These are phyloP conservation scores for Anthonomus grandis DNA, from an alignment of 1,140 invertebrate species.

Conservation along the genomic window DNA sequence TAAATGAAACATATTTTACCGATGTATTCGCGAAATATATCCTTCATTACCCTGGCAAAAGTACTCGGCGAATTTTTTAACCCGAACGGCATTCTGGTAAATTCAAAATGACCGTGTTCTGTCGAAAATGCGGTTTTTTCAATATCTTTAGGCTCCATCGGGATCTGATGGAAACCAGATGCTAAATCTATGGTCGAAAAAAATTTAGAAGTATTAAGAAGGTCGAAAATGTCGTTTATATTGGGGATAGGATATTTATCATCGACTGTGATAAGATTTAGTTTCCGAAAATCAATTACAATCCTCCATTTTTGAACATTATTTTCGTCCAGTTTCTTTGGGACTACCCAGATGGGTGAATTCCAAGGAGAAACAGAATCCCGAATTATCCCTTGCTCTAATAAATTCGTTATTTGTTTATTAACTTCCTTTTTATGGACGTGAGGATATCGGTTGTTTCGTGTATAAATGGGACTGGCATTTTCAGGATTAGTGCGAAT, in stretches of 20 bases:
- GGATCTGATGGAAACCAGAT: conserved; percentile 49
- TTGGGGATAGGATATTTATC: conserved; percentile 26
- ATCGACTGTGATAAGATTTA: conserved; percentile 1
- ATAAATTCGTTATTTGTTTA: conserved; percentile 35
- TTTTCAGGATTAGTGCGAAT: conserved; percentile 37
- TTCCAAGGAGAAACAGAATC: conserved; percentile 45
- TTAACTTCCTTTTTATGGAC: conserved; percentile 35
- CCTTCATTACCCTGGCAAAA: conserved; percentile 46
- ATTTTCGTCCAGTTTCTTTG: conserved; percentile 33
- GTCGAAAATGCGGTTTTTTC: conserved; percentile 51
- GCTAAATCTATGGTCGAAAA: conserved; percentile 50
- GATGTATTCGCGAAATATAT: conserved; percentile 29
- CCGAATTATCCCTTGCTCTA: conserved; percentile 38
- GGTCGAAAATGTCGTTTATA: conserved; percentile 44
- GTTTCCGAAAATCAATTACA: conserved; percentile 45
- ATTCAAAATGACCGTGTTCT: conserved; percentile 43
- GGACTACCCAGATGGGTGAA: conserved; percentile 43
- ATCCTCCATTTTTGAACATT: conserved; percentile 41
- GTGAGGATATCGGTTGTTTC: conserved; percentile 42
- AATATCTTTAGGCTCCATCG: conserved; percentile 40
- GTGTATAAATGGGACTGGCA: conserved; percentile 42
- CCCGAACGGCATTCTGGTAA: conserved; percentile 47
- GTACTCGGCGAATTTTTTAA: conserved; percentile 46
- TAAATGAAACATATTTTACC: conserved; percentile 44
- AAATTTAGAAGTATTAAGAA: conserved; percentile 42